These are phyloP conservation scores for Pantherophis vulpinus DNA, from an alignment of 2,797 vertebrate species.

Conservation along the genomic window DNA sequence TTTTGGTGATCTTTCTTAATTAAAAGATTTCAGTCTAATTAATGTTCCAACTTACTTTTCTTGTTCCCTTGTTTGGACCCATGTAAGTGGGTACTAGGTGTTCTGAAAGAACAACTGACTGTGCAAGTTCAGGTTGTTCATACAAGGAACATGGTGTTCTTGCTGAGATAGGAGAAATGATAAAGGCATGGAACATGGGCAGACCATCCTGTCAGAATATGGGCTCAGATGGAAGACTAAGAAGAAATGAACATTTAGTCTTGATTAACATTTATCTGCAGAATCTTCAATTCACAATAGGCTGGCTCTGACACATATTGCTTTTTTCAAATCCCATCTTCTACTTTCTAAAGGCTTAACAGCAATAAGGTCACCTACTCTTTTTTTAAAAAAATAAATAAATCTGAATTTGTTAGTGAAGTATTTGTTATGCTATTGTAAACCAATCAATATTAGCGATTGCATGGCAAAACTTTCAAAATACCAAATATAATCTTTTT, in stretches of 20 bases:
- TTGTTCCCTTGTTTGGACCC: conserved; percentile 14
- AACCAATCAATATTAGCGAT: background rate
- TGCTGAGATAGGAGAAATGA: background rate
- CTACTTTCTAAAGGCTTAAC: background rate
- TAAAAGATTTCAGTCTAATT: conserved; percentile 33
- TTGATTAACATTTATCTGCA: background rate
- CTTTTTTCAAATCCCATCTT: background rate
- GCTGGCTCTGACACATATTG: background rate
- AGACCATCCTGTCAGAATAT: background rate
- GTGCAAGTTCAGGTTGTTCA: background rate
- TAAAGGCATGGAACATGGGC: background rate
- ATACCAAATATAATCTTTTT: background rate
- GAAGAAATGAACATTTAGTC: background rate
- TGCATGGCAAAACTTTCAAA: background rate
- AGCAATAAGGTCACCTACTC: background rate
- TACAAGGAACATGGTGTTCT: background rate
- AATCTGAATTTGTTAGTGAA: background rate
- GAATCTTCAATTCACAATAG: background rate
- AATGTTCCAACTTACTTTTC: conserved; percentile 3
- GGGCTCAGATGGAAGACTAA: background rate
- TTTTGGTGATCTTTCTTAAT: conserved; percentile 26
- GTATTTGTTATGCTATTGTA: background rate
- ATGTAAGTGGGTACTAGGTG: background rate
- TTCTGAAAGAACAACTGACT: background rate
- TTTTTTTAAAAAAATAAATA: background rate